phyloP scores from a whole-genome alignment of 2,888 invertebrate genomes.

The Anodontia alba region DNA sequence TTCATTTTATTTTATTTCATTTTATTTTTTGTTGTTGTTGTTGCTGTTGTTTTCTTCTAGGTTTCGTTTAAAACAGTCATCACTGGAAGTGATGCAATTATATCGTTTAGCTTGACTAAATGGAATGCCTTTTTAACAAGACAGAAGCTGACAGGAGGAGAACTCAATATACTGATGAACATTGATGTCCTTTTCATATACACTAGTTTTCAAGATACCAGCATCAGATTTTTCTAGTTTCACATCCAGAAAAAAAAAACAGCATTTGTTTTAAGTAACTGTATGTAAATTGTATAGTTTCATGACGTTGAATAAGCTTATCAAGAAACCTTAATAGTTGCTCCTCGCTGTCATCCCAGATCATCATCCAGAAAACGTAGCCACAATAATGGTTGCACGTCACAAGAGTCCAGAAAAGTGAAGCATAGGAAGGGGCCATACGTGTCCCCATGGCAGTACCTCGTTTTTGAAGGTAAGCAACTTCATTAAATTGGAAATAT shows the following conservation, averaged over 20 bases:
- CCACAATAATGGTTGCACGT: constrained; percentile 7
- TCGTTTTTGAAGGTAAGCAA: neutral
- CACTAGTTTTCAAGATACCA: neutral
- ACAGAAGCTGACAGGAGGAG: constrained; percentile 2
- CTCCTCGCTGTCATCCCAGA: constrained; percentile 7
- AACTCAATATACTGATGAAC: constrained; percentile 2
- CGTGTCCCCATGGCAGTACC: constrained; percentile 8
- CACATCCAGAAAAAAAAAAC: neutral
- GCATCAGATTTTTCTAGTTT: neutral
- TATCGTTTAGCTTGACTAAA: constrained; percentile 8
- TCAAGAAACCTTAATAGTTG: neutral
- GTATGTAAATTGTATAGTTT: neutral
- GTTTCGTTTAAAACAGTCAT: neutral
- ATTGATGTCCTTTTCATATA: neutral
- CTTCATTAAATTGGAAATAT: constrained; percentile 15
- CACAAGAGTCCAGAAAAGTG: constrained; percentile 6
- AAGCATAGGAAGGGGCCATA: constrained; percentile 10
- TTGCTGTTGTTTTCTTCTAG: too few species aligned
- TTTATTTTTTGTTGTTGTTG: too few species aligned
- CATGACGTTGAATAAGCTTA: neutral
- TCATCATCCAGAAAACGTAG: constrained; percentile 26
- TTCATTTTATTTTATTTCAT: too few species aligned
- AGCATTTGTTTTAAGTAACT: neutral
- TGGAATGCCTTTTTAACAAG: neutral
- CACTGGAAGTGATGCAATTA: neutral